phyloP scores from a whole-genome alignment of 2,797 vertebrate species.

The Petrocephalus sullivani region DNA sequence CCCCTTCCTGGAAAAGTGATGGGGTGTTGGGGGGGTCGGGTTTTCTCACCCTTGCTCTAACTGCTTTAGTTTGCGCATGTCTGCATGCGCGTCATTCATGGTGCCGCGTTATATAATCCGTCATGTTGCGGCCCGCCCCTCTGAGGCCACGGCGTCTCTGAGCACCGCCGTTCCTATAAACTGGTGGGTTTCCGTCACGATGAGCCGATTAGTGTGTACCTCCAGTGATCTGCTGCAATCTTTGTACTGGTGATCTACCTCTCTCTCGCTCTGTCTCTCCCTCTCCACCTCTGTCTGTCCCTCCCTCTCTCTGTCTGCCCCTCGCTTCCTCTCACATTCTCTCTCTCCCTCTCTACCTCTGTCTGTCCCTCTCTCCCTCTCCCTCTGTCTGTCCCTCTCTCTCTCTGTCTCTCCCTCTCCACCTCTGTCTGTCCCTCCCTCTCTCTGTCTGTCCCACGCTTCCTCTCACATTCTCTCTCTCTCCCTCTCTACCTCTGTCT shows the following conservation, averaged over 20 bases:
- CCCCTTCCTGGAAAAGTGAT: not conserved
- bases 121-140: not conserved
- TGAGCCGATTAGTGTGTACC: slow-evolving; percentile 29
- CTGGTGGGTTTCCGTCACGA: slow-evolving; percentile 28
- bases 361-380: not conserved
- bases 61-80: not conserved
- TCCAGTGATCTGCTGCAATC: slow-evolving; percentile 11
- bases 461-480: not conserved
- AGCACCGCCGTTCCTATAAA: slow-evolving; percentile 27
- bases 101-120: slow-evolving; percentile 26
- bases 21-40: not conserved
- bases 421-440: not conserved
- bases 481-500: not conserved
- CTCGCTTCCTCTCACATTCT: not conserved
- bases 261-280: not conserved
- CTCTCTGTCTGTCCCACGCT: not conserved
- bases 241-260: not conserved
- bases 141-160: not conserved
- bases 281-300: not conserved
- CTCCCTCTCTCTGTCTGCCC: not conserved
- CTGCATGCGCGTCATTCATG: not conserved
- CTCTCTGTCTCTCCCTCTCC: not conserved
- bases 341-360: not conserved
- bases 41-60: not conserved
- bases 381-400: not conserved